These are phyloP conservation scores for Scotopteryx bipunctaria DNA, from an alignment of 2,888 invertebrate species.

Conservation along the genomic window DNA sequence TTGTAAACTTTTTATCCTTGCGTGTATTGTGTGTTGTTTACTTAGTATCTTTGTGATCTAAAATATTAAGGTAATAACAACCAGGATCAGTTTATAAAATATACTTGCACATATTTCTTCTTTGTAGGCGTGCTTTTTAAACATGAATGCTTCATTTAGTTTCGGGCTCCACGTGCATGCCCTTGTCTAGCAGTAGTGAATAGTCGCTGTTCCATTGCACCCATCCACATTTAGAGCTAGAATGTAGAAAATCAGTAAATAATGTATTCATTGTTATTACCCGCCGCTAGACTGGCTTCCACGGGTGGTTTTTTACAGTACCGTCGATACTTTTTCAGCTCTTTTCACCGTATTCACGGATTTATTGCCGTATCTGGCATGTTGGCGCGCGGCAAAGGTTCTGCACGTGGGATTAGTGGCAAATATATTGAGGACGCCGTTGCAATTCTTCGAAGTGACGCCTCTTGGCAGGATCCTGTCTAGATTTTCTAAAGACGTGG, in stretches of 20 bases:
- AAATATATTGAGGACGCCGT: slow-evolving; percentile 86
- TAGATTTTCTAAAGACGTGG: slow-evolving; percentile 90
- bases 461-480: slow-evolving; percentile 89
- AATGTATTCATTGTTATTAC: slow-evolving; percentile 73
- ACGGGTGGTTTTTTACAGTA: slow-evolving; percentile 32
- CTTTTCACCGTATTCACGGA: slow-evolving; percentile 86
- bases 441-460: slow-evolving; percentile 91
- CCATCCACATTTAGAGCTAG: slow-evolving; percentile 5
- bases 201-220: slow-evolving; percentile 25
- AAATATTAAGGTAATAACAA: neutral
- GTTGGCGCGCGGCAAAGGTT: slow-evolving; percentile 86
- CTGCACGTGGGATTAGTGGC: slow-evolving; percentile 84
- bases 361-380: slow-evolving; percentile 86
- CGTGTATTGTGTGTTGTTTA: too few relatives aligned
- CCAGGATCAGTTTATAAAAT: slow-evolving; percentile 68
- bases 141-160: slow-evolving; percentile 14
- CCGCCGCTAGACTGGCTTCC: slow-evolving; percentile 16
- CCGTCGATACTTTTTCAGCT: slow-evolving; percentile 85
- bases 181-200: slow-evolving; percentile 29
- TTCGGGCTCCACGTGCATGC: slow-evolving; percentile 30
- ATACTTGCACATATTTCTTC: slow-evolving; percentile 8
- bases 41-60: too few relatives aligned
- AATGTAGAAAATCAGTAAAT: slow-evolving; percentile 48
- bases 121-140: slow-evolving; percentile 25
- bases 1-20: too few relatives aligned